Evolutionary conservation across 2,888 invertebrate species (phyloP), one percentile per base, ranked within the genome.

Genomic region (Limnephilus lunatus): DNA sequence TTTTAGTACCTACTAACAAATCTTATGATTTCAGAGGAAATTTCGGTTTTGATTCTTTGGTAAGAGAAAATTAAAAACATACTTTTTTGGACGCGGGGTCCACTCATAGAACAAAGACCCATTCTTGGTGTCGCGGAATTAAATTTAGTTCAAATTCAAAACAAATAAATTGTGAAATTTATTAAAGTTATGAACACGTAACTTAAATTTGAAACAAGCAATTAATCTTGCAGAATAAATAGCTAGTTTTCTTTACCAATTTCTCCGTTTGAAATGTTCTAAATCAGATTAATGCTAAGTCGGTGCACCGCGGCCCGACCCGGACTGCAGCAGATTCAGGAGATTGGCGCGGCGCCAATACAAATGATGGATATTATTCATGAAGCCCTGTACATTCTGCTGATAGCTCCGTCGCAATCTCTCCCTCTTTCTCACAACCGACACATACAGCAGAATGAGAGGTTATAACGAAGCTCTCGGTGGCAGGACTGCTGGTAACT

Each of bases 311-410:
- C 83, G 25, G 32, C 83, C 25, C 25, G 83, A 32, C 15, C 83
- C 68, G 68, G 35, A 35, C 83, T 83, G 83, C 83, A 83, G 83
- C 32, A 32, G 83, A 83, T 35, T 83, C 83, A 25, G 83, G 35
- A 30, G n/a, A 25, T 44, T 86, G 86, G 86, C 86, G 12, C 12
- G 86, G 39, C 39, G 86, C 86, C 86, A 86, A 44, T 44, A n/a
- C 39, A 85, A 86, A n/a, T 30, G 39, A 44, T 44, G 86, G 44
- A 44, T 39, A 85, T 85, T 85, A 35, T 85, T 85, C 85, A 39
- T 44, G 85, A 19, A 85, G 44, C 39, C 44, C 12, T 12, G 44
- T 39, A 12, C 7, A 68, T 9, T 25, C 68, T 25, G 25, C 68
- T n/a, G 68, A 68, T 68, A 68, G 68, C 68, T n/a, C 25, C 68